phyloP scores from a whole-genome alignment of 2,888 invertebrate species.

The Agonopterix subpropinquella region DNA sequence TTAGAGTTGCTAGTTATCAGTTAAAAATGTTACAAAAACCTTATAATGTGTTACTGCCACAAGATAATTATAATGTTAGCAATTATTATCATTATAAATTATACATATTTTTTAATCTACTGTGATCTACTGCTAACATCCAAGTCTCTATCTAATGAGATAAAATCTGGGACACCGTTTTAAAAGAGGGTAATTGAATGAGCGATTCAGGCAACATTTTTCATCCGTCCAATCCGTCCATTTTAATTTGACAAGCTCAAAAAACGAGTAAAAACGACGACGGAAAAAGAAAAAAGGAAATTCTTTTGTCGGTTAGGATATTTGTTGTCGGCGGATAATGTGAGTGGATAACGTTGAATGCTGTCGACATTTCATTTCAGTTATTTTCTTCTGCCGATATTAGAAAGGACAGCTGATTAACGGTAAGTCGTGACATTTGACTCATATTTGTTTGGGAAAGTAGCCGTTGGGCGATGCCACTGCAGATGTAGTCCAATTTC shows the following conservation, averaged over 20 bases:
- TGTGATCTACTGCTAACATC: too few species aligned
- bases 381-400: conserved; percentile 26
- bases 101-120: too few species aligned
- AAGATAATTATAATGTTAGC: too few species aligned
- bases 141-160: too few species aligned
- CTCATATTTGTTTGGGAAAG: conserved; percentile 66
- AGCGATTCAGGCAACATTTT: conserved; percentile 30
- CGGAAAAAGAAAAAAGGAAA: conserved; percentile 47
- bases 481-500: conserved; percentile 62
- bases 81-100: too few species aligned
- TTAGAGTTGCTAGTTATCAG: too few species aligned
- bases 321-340: conserved; percentile 49
- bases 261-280: conserved; percentile 53
- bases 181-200: conserved; percentile 3
- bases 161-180: too few species aligned
- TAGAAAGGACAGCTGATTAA: conserved; percentile 28
- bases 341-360: conserved; percentile 40
- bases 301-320: conserved; percentile 47
- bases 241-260: conserved; percentile 63
- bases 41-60: too few species aligned
- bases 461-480: conserved; percentile 57
- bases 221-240: conserved; percentile 38
- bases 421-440: conserved; percentile 64
- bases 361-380: conserved; percentile 36
- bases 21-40: too few species aligned